phyloP scores from a whole-genome alignment of 1,140 invertebrate species.

The Vanessa atalanta region DNA sequence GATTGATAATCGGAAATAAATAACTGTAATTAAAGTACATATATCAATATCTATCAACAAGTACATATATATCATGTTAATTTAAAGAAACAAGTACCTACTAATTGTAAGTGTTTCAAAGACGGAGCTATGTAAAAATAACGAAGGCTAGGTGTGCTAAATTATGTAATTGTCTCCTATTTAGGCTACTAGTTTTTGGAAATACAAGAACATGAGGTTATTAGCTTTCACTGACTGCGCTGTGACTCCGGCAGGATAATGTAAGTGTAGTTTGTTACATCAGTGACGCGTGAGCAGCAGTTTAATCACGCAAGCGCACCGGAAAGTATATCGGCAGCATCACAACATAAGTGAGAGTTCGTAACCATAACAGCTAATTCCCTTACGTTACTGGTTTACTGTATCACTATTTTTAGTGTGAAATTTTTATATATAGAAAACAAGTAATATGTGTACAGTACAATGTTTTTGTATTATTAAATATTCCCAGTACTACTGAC shows the following conservation, averaged over 20 bases:
- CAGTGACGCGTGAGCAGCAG: constrained; percentile 54
- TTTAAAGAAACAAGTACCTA: too few species aligned
- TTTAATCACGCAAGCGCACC: constrained; percentile 63
- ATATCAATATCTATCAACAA: too few species aligned
- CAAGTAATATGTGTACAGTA: background rate
- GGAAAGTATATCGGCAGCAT: constrained; percentile 75
- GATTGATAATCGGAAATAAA: too few species aligned
- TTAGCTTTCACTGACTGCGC: constrained; percentile 31
- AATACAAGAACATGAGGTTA: background rate
- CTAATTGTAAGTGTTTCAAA: too few species aligned
- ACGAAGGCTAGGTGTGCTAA: background rate
- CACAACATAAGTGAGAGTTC: constrained; percentile 71
- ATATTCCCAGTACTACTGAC: constrained; percentile 49
- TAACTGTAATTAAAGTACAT: too few species aligned
- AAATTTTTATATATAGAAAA: too few species aligned
- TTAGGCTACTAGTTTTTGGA: constrained; percentile 3
- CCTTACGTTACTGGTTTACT: background rate
- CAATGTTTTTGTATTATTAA: constrained; percentile 11
- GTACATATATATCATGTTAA: too few species aligned
- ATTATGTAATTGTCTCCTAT: background rate
- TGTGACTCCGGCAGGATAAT: constrained; percentile 53
- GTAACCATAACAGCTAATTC: constrained; percentile 67
- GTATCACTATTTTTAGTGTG: background rate
- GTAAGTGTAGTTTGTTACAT: constrained; percentile 69
- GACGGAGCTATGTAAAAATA: too few species aligned